Percentiles rank a stretch among this genome's conserved stretches.
phyloP scores from a whole-genome alignment of 1,140 invertebrate genomes.

The Telenomus remus region DNA sequence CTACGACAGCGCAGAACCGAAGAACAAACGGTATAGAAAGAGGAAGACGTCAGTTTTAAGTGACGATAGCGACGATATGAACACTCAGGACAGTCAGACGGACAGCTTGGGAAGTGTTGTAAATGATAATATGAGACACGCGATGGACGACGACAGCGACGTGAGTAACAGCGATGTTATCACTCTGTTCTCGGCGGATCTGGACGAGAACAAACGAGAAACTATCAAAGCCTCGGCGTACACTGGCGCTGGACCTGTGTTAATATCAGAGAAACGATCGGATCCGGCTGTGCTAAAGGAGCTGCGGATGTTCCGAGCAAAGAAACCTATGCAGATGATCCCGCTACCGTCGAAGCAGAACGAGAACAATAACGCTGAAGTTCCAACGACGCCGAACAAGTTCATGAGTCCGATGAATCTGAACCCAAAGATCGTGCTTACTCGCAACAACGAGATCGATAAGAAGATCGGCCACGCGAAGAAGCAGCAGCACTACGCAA shows the following conservation, averaged over 20 bases:
- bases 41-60: constrained; percentile 66
- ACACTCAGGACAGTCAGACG: constrained; percentile 73
- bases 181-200: constrained; percentile 71
- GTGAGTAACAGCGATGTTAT: constrained; percentile 71
- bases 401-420: constrained; percentile 75
- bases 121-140: constrained; percentile 64
- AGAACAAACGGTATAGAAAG: constrained; percentile 66
- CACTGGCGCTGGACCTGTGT: constrained; percentile 66
- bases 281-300: constrained; percentile 78
- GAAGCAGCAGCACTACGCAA: constrained; percentile 64
- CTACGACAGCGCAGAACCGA: constrained; percentile 68
- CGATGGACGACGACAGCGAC: constrained; percentile 64
- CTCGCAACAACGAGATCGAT: constrained; percentile 69
- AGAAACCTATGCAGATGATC: constrained; percentile 63
- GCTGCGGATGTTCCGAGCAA: constrained; percentile 76
- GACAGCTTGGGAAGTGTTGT: constrained; percentile 73
- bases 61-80: constrained; percentile 70
- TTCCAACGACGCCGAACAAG: constrained; percentile 54
- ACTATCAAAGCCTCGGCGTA: constrained; percentile 72
- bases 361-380: constrained; percentile 57
- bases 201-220: constrained; percentile 72
- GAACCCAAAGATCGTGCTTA: constrained; percentile 76
- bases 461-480: constrained; percentile 61
- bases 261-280: constrained; percentile 72
- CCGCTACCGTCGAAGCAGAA: constrained; percentile 62